phyloP scores from a whole-genome alignment of 1,140 invertebrate species.

The Stenopsyche tienmushanensis region DNA sequence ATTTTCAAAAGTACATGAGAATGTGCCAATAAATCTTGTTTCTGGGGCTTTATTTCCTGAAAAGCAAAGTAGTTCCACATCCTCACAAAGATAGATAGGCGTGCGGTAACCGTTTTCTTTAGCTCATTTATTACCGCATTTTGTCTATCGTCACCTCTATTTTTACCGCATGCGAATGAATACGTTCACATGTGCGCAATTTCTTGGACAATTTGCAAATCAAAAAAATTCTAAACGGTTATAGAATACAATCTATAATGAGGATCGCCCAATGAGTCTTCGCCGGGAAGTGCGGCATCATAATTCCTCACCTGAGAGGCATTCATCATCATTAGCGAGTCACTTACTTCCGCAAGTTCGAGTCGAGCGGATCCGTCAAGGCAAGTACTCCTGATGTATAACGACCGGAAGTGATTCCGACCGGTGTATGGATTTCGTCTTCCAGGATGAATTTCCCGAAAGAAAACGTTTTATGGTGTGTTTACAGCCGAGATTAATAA shows the following conservation, averaged over 20 bases:
- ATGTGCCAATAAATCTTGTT: not conserved
- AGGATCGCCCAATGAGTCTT: not conserved
- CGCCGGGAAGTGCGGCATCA: not conserved
- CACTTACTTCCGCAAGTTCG: constrained; percentile 1
- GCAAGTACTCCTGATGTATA: too few species aligned
- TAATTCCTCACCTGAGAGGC: constrained; percentile 18
- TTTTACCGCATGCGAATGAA: too few species aligned
- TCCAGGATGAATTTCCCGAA: too few species aligned
- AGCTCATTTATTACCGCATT: not conserved
- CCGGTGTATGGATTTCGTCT: too few species aligned
- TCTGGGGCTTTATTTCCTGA: not conserved
- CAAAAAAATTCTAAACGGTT: not conserved
- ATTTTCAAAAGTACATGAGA: not conserved
- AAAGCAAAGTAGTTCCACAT: not conserved
- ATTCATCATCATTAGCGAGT: constrained; percentile 21
- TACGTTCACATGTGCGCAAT: not conserved
- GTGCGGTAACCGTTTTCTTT: not conserved
- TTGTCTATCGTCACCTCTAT: not conserved
- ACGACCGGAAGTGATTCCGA: too few species aligned
- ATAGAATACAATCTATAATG: not conserved
- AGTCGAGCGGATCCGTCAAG: constrained; percentile 16
- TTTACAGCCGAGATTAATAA: too few species aligned
- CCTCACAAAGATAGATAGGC: not conserved
- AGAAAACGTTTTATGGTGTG: too few species aligned
- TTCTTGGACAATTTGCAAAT: not conserved